These are phyloP conservation scores for Orchesella flavescens DNA, from an alignment of 2,888 invertebrate genomes.

Conservation along the genomic window DNA sequence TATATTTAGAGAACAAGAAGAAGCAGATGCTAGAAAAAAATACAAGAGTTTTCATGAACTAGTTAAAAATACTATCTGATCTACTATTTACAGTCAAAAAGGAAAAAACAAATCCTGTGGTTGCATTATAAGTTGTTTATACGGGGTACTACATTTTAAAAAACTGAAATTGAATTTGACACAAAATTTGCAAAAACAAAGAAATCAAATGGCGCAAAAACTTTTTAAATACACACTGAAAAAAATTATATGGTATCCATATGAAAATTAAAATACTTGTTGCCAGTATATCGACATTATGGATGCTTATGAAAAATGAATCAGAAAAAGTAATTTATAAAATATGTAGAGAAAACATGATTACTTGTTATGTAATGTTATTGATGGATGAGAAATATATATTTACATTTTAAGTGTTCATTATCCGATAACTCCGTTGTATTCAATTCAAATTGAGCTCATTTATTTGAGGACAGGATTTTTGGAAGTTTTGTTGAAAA, in stretches of 20 bases:
- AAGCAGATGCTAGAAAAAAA: too few relatives aligned
- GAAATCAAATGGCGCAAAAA: background rate
- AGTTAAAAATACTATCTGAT: too few relatives aligned
- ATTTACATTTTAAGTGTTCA: slow-evolving; percentile 54
- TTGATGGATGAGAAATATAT: slow-evolving; percentile 12
- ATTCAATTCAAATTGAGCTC: slow-evolving; percentile 70
- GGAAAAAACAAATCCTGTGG: too few relatives aligned
- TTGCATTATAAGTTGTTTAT: too few relatives aligned
- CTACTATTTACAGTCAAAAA: too few relatives aligned
- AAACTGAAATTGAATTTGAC: background rate
- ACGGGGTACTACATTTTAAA: too few relatives aligned
- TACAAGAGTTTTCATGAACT: too few relatives aligned
- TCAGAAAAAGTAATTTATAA: background rate
- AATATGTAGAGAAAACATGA: background rate
- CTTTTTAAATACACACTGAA: background rate
- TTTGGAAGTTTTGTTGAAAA: slow-evolving; percentile 29
- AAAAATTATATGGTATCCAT: slow-evolving; percentile 2
- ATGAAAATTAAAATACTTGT: background rate
- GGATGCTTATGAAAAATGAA: background rate
- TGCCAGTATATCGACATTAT: slow-evolving; percentile 1
- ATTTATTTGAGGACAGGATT: slow-evolving; percentile 64
- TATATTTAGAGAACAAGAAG: too few relatives aligned
- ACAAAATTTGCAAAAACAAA: background rate
- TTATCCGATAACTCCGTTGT: slow-evolving; percentile 66
- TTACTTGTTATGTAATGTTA: slow-evolving; percentile 41